Evolutionary conservation across 2,797 vertebrate species (phyloP).

Genomic region (Sorex maritimensis): DNA sequence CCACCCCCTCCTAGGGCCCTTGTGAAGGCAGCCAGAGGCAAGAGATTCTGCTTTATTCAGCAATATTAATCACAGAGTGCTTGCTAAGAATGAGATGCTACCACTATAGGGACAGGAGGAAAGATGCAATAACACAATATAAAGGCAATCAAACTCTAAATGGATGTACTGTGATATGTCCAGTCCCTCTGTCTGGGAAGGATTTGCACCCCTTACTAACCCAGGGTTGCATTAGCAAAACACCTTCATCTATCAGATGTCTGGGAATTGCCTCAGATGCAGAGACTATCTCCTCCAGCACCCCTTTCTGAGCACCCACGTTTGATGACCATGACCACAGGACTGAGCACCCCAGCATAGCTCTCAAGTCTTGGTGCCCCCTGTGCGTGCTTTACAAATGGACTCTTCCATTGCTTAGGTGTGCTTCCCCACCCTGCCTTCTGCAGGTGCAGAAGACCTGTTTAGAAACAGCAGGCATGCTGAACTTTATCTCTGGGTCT

Average conservation of each 20-base stretch:
- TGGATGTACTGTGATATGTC: no score
- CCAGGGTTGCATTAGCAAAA: not conserved
- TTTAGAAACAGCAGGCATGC: no score
- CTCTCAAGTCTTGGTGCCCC: no score
- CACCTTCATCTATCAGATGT: not conserved
- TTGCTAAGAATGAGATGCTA: not conserved
- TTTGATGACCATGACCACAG: not conserved
- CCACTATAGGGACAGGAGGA: not conserved
- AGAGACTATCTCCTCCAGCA: not conserved
- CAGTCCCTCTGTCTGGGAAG: not conserved
- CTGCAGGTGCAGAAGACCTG: no score
- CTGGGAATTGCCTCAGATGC: not conserved
- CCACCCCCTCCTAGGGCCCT: no score
- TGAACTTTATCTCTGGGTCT: not conserved
- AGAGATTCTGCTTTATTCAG: not conserved
- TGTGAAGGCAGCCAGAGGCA: no score
- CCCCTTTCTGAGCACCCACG: not conserved
- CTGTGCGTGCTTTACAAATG: not conserved
- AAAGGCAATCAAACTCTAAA: not conserved
- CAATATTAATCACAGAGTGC: not conserved
- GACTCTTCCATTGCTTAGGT: not conserved
- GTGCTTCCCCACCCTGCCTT: not conserved
- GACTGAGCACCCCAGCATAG: no score
- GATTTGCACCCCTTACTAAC: not conserved
- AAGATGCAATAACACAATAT: not conserved